Percentiles rank a stretch among this genome's conserved stretches.
Conservation (phyloP, 2,113 vertebrate genomes). For the Ageneiosus marmoratus region DNA sequence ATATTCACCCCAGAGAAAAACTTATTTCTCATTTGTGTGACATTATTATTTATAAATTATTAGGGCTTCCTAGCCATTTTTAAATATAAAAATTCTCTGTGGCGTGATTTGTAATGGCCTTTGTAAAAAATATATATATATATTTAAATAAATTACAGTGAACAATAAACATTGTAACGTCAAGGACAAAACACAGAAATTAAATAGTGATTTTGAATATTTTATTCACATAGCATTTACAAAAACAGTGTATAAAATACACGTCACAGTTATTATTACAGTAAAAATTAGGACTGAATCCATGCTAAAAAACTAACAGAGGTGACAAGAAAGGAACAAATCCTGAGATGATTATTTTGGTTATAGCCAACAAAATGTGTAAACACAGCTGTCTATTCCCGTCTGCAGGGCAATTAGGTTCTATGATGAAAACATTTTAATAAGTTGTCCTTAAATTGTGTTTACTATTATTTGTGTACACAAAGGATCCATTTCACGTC, state of each 20-base stretch:
- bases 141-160: conserved; percentile 38
- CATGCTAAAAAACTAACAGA: neutral
- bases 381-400: conserved; percentile 76
- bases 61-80: conserved; percentile 44
- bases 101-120: neutral
- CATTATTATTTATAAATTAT: neutral
- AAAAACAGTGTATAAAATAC: neutral
- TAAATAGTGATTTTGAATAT: conserved; percentile 46
- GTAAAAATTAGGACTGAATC: neutral
- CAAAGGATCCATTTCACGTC: conserved; percentile 80
- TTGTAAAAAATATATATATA: too few relatives aligned
- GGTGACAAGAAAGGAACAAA: conserved; percentile 17
- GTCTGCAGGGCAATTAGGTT: conserved; percentile 69
- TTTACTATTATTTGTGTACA: conserved; percentile 78
- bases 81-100: conserved; percentile 15
- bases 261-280: neutral
- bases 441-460: conserved; percentile 74
- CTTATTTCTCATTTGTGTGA: neutral
- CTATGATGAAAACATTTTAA: conserved; percentile 71
- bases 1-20: neutral
- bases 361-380: conserved; percentile 65
- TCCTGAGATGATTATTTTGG: conserved; percentile 13
- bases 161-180: conserved; percentile 30
- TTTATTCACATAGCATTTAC: neutral
- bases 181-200: conserved; percentile 16